phyloP scores from a whole-genome alignment of 2,888 invertebrate genomes.

The Erebia ligea region DNA sequence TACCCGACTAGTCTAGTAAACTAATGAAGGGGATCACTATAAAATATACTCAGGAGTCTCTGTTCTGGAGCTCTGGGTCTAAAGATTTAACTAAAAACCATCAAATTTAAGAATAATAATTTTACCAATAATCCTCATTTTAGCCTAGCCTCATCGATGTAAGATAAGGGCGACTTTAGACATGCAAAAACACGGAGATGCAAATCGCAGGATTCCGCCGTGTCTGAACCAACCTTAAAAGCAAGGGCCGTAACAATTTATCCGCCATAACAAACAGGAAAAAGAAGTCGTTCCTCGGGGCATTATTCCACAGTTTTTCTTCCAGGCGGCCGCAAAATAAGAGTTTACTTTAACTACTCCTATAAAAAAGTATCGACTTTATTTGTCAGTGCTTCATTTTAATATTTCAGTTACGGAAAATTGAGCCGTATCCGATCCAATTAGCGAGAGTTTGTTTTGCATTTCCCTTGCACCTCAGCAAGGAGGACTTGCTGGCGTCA shows the following conservation, averaged over 20 bases:
- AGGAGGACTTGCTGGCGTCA: conserved; percentile 30
- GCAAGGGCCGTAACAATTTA: conserved; percentile 18
- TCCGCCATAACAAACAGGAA: conserved; percentile 24
- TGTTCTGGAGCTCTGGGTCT: background rate
- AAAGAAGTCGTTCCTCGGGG: conserved; percentile 16
- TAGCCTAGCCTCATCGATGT: background rate
- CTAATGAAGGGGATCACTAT: too few relatives aligned
- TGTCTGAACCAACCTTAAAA: background rate
- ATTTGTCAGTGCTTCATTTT: conserved; percentile 36
- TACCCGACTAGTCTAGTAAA: too few relatives aligned
- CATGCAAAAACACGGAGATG: background rate
- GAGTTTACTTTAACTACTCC: conserved; percentile 21
- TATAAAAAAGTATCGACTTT: conserved; percentile 32
- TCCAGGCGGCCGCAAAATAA: conserved; percentile 21
- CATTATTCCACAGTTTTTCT: conserved; percentile 24
- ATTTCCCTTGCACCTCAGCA: conserved; percentile 63
- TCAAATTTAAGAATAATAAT: background rate
- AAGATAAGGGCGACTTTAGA: background rate
- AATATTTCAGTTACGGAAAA: conserved; percentile 41
- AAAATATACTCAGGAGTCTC: too few relatives aligned
- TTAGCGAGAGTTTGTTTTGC: conserved; percentile 63
- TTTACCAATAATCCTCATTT: background rate
- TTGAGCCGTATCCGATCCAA: conserved; percentile 44
- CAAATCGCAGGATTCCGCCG: background rate
- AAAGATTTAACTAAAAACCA: background rate